Base-by-base conservation (phyloP, 2,888 invertebrate genomes). In the Boloria euphrosyne region DNA sequence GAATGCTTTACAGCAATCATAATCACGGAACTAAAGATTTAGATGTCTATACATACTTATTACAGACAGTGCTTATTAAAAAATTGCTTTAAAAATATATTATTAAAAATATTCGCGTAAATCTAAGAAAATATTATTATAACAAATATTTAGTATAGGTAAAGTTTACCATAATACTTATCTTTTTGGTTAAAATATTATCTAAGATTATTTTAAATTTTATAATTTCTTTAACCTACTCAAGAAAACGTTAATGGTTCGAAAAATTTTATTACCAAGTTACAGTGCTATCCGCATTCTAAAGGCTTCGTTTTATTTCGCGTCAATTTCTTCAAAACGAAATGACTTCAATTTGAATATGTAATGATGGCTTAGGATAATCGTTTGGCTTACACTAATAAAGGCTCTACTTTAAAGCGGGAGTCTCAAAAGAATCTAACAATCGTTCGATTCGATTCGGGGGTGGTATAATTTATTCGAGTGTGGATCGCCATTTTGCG, bases 281-380 rank as follows among this genome's bases (percentile, higher is more conserved):
- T 77, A 76, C 81, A 82, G 84, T 80, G 77, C 80, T 73, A 74
- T 76, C 78, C 79, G 75, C 78, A 80, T 81, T 83, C 85, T 86
- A 84, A 89, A 87, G 88, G 89, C 87, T 90, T 81, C 82, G 78
- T 85, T 91, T 92, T 91, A 90, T 90, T 90, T 89, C 85, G 89
- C 91, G 91, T 90, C 91, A 92, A 91, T 91, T 91, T 88, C 90
- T 81, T 82, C 87, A 88, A 89, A 89, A 86, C 89, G 81, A 89
- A 91, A 91, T 89, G 90, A 89, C 89, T 90, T 81, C 90, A 89
- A 92, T 92, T 92, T 92, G 91, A 92, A 92, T 92, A 92, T 92
- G 92, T 92, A 92, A 92, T 91, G 86, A 87, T 73, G 85, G 90
- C 91, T 91, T 90, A 90, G 86, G 86, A 92, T 92, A 92, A 92